Evolutionary conservation across 2,113 vertebrate genomes (phyloP), one percentile per base, ranked within the genome.

Genomic region (Leucopsar rothschildi): DNA sequence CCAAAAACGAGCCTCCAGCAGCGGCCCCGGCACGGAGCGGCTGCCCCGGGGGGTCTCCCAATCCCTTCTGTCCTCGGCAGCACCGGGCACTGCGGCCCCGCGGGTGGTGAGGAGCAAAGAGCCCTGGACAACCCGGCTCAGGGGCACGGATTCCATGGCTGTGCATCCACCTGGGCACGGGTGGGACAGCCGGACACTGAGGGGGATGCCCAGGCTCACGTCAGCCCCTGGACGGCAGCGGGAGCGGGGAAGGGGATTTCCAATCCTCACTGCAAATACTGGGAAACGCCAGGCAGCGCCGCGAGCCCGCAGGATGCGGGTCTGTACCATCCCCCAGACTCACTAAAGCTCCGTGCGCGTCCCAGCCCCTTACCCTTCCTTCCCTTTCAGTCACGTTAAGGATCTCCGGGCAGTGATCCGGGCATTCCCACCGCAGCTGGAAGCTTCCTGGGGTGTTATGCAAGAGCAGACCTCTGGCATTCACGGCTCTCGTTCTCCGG

Each of bases 281-380:
- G 61, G 52, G 31, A 31, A 55, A 29, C 10, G 27, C 23, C 0
- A 27, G 39, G 79, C 47, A 7, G 42, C 0, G 39, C 47, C 12
- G 22, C 44, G 25, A 50, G 19, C 23, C 29, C 31, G 0, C 4
- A 0, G 49, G 44, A 5, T 10, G 49, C 0, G 15, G 37, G 24
- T 9, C 12, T 3, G 57, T 20, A 37, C 63, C 23, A 4, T 2
- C 12, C 19, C 55, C 80, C 7, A 1, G 28, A 12, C 40, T 11
- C 71, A 3, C 39, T 10, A 10, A 11, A 49, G 23, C 70, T 24
- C 66, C 4, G 1, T 3, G 29, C 5, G 0, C 1, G 11, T 7
- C 78, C 47, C 61, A 15, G 68, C 31, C 55, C n/a, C 68, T 77
- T 6, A 25, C 76, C 59, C 72, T 39, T 20, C 33, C 40, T 33